A percentile compares a stretch with the other conserved stretches of the same genome.
phyloP scores from a whole-genome alignment of 2,888 invertebrate genomes.

The Callyntrura guangdongensis region DNA sequence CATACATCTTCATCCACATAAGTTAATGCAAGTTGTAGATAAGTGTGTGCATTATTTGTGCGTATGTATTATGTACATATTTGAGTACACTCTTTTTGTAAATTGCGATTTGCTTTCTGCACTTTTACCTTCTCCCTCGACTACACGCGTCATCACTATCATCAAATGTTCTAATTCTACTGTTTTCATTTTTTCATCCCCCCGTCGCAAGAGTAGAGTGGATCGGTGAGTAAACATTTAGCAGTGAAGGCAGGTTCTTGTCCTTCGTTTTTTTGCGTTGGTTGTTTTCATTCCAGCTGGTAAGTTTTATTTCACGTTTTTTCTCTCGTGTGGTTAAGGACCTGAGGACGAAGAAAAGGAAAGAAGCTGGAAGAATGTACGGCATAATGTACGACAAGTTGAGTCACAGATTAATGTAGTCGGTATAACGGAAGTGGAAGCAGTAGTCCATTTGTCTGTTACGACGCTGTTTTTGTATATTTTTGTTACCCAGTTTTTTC shows the following conservation, averaged over 20 bases:
- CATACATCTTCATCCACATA: no score
- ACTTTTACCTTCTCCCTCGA: neutral
- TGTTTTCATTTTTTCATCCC: neutral
- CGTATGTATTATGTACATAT: no score
- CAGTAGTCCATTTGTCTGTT: no score
- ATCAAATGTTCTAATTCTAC: neutral
- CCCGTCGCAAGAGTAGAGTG: neutral
- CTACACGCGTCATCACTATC: neutral
- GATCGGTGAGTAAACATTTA: neutral
- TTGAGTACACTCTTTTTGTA: no score
- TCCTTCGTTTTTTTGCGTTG: neutral
- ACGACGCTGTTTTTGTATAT: no score
- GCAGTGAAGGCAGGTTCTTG: neutral
- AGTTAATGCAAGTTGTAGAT: no score
- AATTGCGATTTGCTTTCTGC: neutral
- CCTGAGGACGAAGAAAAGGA: neutral
- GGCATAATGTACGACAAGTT: no score
- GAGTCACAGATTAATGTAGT: no score
- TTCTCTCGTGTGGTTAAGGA: neutral
- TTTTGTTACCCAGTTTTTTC: no score
- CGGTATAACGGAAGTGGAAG: no score
- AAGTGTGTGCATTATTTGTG: no score
- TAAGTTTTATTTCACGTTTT: neutral
- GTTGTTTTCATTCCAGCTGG: neutral
- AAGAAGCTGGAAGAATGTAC: no score